Base-by-base conservation (phyloP, 1,140 invertebrate species). In the Pararge aegeria region DNA sequence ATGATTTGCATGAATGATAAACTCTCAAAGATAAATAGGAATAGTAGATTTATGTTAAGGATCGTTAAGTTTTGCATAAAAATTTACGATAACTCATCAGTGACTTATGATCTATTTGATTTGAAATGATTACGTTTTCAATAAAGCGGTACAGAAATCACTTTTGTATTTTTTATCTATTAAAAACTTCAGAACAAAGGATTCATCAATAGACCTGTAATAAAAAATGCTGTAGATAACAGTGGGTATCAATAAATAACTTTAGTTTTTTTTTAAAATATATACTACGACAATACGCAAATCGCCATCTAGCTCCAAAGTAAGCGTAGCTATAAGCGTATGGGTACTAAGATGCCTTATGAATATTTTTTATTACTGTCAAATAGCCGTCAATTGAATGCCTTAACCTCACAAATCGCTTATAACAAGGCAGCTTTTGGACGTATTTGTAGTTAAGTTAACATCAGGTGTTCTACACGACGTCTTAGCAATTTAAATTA, bases 171-270 rank as follows among this genome's bases (percentile, higher is more conserved):
- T 42, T n/a, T 12, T 42, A 10, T 29, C 21, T 42, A 21, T 54
- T 10, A 2, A 27, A 15, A 18, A 18, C n/a, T 54, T 55, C 27
- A 24, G 20, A 55, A 55, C 59, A 55, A 55, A 55, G 37, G 6
- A 38, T 50, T 29, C 49, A 53, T 55, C 34, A 61, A 61, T 27
- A 19, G 34, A 16, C 13, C 54, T 55, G 34, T 16, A 42, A 46
- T 27, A 61, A 61, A 67, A 37, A 65, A 67, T 51, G 34, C 51
- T 37, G 52, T n/a, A 42, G 64, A 64, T 74, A 58, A 74, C 63
- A 57, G 67, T 68, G 73, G 72, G 75, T 65, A 71, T 68, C 66
- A 46, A 55, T 57, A 72, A 78, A 79, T 74, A 67, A 68, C 61
- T 64, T 55, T 55, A 49, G n/a, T n/a, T n/a, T n/a, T n/a, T n/a